These are phyloP conservation scores for Dicrurus megarhynchus DNA, from an alignment of 2,113 vertebrate species.

Conservation along the genomic window DNA sequence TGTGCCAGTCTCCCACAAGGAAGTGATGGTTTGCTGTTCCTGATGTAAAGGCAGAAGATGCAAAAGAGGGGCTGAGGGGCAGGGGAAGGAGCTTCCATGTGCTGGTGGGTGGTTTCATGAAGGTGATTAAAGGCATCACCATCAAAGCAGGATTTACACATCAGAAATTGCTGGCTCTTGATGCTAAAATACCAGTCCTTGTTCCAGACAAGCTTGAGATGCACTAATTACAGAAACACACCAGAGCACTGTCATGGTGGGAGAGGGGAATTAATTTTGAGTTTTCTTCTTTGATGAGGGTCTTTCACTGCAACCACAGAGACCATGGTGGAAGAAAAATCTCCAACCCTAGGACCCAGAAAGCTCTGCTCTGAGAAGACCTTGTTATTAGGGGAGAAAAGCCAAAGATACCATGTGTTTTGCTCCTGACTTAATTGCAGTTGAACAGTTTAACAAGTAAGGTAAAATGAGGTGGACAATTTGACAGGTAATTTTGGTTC, in stretches of 20 bases:
- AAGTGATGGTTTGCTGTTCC: background rate
- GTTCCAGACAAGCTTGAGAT: background rate
- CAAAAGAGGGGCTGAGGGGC: background rate
- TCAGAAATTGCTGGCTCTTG: background rate
- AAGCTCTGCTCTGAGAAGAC: background rate
- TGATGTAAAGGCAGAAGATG: background rate
- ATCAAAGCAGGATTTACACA: fast-evolving
- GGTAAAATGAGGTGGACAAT: background rate
- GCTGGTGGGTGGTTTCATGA: background rate
- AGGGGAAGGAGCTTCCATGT: background rate
- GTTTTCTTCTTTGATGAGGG: background rate
- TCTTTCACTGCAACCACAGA: background rate
- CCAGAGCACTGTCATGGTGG: background rate
- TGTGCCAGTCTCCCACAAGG: fast-evolving
- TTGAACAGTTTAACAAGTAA: background rate
- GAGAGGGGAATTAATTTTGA: background rate
- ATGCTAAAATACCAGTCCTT: background rate
- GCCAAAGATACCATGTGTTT: background rate
- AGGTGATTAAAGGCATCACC: background rate
- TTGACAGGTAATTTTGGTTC: background rate
- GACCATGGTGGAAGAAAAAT: background rate
- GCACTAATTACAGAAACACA: background rate
- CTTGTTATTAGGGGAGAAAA: background rate
- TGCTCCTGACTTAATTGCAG: background rate
- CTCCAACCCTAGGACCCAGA: background rate